phyloP scores from a whole-genome alignment of 2,797 vertebrate species.

The Halcyon chelicuti region DNA sequence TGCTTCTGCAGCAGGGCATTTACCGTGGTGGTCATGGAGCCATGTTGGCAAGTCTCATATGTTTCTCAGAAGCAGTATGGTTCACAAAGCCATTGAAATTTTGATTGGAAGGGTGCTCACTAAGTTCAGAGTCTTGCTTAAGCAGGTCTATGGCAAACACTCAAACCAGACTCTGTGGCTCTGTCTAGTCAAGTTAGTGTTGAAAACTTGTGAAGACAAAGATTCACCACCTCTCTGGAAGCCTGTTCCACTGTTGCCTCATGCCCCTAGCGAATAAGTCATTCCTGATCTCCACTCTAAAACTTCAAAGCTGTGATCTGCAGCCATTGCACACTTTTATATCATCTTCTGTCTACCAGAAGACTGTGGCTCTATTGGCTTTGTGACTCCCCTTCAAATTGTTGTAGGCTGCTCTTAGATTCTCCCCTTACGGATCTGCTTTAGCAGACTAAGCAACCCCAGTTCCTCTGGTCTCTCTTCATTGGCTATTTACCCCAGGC shows the following conservation, averaged over 20 bases:
- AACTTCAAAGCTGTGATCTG: background rate
- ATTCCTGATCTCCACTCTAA: background rate
- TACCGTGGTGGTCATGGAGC: background rate
- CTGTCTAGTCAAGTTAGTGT: background rate
- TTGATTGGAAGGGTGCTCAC: background rate
- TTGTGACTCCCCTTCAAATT: background rate
- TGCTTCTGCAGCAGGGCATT: background rate
- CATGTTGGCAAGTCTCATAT: background rate
- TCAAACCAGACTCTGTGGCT: background rate
- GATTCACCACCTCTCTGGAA: background rate
- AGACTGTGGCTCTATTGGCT: background rate
- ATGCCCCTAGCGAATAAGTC: background rate
- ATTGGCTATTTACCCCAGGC: background rate
- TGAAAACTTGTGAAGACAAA: background rate
- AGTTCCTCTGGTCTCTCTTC: background rate
- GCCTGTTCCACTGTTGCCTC: background rate
- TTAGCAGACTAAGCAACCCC: background rate
- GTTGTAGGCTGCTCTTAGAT: background rate
- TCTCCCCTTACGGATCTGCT: background rate
- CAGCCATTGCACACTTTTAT: background rate
- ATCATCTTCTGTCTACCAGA: background rate
- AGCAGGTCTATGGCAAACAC: background rate
- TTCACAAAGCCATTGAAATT: background rate
- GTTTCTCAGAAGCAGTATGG: background rate
- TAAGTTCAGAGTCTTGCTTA: background rate